A percentile compares a stretch with the other conserved stretches of the same genome.
Conservation (phyloP, 1,140 invertebrate genomes). For the Macrobrachium nipponense region DNA sequence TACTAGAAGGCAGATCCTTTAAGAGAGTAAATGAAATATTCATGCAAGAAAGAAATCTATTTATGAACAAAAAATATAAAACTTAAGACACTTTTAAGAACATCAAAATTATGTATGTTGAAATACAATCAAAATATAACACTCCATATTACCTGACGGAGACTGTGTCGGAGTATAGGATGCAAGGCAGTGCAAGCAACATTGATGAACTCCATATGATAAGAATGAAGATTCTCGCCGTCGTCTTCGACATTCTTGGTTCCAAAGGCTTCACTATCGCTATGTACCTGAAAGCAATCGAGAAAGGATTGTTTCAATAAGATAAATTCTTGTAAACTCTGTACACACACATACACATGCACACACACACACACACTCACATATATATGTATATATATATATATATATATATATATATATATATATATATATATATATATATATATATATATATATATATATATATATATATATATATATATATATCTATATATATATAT, state of each 20-base stretch:
- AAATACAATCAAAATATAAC: neutral
- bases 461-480: no score
- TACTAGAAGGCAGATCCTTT: no score
- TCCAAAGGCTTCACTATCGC: constrained; percentile 35
- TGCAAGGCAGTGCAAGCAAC: constrained; percentile 14
- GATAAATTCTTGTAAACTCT: neutral
- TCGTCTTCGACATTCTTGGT: constrained; percentile 31
- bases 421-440: neutral
- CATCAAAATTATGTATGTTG: neutral
- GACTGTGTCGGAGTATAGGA: constrained; percentile 31
- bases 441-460: neutral
- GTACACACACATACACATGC: neutral
- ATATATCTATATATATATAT: no score
- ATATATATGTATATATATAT: constrained; percentile 6
- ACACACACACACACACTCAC: neutral
- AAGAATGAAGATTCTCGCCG: constrained; percentile 18
- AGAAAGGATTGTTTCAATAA: neutral
- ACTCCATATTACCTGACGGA: constrained; percentile 6
- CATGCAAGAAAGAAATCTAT: no score
- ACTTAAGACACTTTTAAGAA: neutral
- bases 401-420: constrained; percentile 17
- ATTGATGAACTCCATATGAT: constrained; percentile 23
- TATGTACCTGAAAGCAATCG: constrained; percentile 17
- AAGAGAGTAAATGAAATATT: no score
- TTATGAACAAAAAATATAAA: neutral